Conservation (phyloP, 2,888 invertebrate species). For the Pandemis heparana region DNA sequence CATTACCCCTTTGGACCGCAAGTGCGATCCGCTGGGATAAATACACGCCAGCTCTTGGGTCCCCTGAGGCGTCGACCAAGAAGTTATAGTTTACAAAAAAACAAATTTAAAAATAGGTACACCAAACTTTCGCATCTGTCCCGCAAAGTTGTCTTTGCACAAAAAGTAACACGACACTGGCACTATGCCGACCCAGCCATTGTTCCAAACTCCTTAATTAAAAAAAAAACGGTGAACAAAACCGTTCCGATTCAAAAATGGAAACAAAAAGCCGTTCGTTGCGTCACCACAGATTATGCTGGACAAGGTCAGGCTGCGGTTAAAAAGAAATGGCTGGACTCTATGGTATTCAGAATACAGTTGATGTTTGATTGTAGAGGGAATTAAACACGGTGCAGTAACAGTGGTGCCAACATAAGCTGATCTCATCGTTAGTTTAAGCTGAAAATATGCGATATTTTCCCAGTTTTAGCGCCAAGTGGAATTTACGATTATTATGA, state of each 20-base stretch:
- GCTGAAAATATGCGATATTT: conserved; percentile 14
- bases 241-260: conserved; percentile 39
- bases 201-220: conserved; percentile 29
- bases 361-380: not conserved
- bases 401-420: conserved; percentile 3
- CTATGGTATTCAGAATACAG: conserved; percentile 8
- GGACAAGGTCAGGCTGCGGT: not conserved
- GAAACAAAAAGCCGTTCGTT: conserved; percentile 37
- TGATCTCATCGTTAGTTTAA: conserved; percentile 27
- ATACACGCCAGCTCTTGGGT: too few species aligned
- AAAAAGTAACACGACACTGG: conserved; percentile 27
- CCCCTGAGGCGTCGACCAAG: too few species aligned
- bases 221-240: conserved; percentile 29
- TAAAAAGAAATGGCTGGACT: not conserved
- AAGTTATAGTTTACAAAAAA: too few species aligned
- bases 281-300: conserved; percentile 34
- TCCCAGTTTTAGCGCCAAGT: not conserved
- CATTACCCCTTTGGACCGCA: too few species aligned
- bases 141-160: not conserved
- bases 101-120: too few species aligned
- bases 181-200: conserved; percentile 11
- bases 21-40: too few species aligned
- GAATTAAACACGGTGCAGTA: not conserved
- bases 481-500: not conserved
- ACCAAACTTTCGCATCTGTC: not conserved